These are phyloP conservation scores for Monarcha castaneiventris DNA, from an alignment of 2,113 vertebrate species.

Conservation along the genomic window DNA sequence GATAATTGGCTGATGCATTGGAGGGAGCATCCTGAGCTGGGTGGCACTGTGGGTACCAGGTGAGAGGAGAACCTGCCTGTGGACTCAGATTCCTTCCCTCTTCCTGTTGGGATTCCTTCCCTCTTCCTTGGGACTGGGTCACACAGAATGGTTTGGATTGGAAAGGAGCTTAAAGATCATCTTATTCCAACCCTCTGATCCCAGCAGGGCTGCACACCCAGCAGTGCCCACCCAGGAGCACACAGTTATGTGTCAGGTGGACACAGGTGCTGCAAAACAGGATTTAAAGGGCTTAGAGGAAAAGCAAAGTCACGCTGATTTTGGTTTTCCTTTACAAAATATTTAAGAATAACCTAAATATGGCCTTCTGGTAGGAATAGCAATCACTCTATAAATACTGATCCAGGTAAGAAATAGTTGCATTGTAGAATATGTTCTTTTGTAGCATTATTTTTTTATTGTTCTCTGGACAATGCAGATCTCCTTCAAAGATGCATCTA, in stretches of 20 bases:
- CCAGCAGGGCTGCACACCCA: neutral
- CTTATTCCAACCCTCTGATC: neutral
- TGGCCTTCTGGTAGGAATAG: slow-evolving; percentile 44
- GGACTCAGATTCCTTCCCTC: neutral
- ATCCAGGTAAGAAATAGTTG: neutral
- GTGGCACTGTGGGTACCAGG: neutral
- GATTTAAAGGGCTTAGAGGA: neutral
- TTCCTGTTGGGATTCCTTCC: neutral
- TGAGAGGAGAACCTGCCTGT: neutral
- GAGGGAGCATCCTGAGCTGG: neutral
- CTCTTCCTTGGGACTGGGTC: neutral
- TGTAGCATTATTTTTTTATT: neutral
- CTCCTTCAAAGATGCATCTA: slow-evolving; percentile 27
- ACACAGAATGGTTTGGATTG: neutral
- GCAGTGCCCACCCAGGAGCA: neutral
- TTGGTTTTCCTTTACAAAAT: slow-evolving; percentile 14
- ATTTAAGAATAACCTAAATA: slow-evolving; percentile 35
- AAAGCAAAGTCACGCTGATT: slow-evolving; percentile 2
- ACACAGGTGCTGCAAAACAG: neutral
- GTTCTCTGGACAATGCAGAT: neutral
- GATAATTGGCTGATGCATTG: neutral
- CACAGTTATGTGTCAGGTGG: neutral
- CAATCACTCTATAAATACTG: slow-evolving; percentile 41
- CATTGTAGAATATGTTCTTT: neutral
- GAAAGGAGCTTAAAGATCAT: neutral